A percentile compares a stretch with the other conserved stretches of the same genome.
These are phyloP conservation scores for Rhopalosiphum nymphaeae DNA, from an alignment of 2,888 invertebrate genomes.

Conservation along the genomic window DNA sequence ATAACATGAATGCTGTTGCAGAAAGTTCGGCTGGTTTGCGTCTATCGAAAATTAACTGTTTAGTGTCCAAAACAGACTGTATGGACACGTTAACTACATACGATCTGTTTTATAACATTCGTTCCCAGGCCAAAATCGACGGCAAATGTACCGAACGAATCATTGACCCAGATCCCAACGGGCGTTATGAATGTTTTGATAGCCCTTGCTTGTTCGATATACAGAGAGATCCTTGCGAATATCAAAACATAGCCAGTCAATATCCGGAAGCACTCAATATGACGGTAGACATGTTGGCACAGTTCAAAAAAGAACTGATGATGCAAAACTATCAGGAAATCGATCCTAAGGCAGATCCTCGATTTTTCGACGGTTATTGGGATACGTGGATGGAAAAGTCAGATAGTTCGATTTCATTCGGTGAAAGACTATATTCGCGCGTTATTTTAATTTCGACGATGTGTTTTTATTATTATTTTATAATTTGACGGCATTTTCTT, in stretches of 20 bases:
- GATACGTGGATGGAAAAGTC: constrained; percentile 67
- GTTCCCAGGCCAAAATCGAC: constrained; percentile 39
- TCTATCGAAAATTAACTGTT: constrained; percentile 47
- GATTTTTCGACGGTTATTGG: constrained; percentile 58
- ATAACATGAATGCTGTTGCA: constrained; percentile 21
- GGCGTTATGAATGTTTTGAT: constrained; percentile 43
- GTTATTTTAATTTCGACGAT: background rate
- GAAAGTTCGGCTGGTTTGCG: constrained; percentile 32
- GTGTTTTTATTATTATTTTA: constrained; percentile 32
- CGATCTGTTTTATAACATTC: constrained; percentile 44
- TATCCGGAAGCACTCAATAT: constrained; percentile 24
- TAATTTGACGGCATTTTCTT: background rate
- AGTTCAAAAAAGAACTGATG: constrained; percentile 29
- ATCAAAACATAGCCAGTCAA: constrained; percentile 46
- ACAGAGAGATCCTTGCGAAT: constrained; percentile 63
- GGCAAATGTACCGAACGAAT: constrained; percentile 41
- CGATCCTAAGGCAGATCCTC: constrained; percentile 51
- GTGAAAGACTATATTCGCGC: background rate
- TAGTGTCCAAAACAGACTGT: constrained; percentile 36
- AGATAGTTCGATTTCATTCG: background rate
- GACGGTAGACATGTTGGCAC: background rate
- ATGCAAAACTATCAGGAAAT: background rate
- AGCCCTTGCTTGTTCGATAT: constrained; percentile 63
- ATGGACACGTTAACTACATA: constrained; percentile 27
- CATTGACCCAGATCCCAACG: background rate